A percentile compares a stretch with the other conserved stretches of the same genome.
Conservation (phyloP, 2,113 vertebrate species). For the Sapajus apella region DNA sequence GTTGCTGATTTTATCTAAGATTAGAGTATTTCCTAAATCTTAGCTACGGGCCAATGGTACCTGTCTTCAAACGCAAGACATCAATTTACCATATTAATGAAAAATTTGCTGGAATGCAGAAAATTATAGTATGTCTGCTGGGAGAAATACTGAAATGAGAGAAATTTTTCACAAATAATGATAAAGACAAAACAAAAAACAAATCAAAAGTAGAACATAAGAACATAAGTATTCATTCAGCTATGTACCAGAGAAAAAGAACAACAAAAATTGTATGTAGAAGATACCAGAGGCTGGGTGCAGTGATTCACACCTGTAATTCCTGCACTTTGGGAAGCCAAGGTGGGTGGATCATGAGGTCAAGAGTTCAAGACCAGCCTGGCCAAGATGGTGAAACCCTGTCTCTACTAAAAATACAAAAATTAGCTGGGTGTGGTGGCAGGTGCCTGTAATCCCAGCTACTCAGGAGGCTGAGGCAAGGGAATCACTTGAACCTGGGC, state of each 20-base stretch:
- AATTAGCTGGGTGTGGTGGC: too few relatives aligned
- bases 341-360: too few relatives aligned
- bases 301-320: too few relatives aligned
- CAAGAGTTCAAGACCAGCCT: too few relatives aligned
- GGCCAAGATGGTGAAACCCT: too few relatives aligned
- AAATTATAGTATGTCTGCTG: slow-evolving; percentile 22
- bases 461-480: too few relatives aligned
- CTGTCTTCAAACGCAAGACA: slow-evolving; percentile 35
- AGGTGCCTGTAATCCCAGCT: too few relatives aligned
- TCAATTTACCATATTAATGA: slow-evolving; percentile 30
- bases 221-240: neutral
- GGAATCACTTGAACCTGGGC: too few relatives aligned
- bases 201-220: slow-evolving; percentile 13
- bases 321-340: too few relatives aligned
- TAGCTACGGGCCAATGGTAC: neutral
- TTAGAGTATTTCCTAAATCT: slow-evolving; percentile 26
- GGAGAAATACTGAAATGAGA: slow-evolving; percentile 47
- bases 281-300: neutral
- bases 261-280: neutral
- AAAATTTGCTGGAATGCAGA: slow-evolving; percentile 29
- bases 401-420: too few relatives aligned
- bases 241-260: neutral
- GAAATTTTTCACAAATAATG: slow-evolving; percentile 34
- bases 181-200: slow-evolving; percentile 35
- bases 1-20: neutral